Base-by-base conservation (phyloP, 2,888 invertebrate species). In the Steinernema carpocapsae region DNA sequence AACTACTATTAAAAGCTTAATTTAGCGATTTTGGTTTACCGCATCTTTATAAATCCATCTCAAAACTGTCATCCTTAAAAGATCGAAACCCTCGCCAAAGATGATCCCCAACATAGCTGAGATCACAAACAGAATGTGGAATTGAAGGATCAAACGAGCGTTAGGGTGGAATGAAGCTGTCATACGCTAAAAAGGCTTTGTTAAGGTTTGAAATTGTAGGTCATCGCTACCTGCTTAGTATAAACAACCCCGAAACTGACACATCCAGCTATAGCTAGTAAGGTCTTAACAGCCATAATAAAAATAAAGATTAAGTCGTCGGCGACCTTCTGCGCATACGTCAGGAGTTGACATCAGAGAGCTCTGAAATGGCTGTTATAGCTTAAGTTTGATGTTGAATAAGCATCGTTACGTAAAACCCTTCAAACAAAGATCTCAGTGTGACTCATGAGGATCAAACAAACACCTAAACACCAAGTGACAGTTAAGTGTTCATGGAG, bases 51-150 rank as follows among this genome's bases (percentile, higher is more conserved):
- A 17, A 12, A 64, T 64, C 64, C 64, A 64, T 32, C 64, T 10
- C 64, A 64, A n/a, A 10, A 32, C 64, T 17, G 64, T 64, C 10
- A 64, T 29, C 37, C 64, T 64, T 17, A 64, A 17, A 2, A 64
- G 32, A 17, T 64, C 64, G 32, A 64, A 64, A 4, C 64, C 64
- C 14, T 64, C 64, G 1, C 64, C 64, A 32, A 64, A 64, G 32
- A 64, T 64, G 7, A 64, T 64, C 2, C 64, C 64, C 2, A 64
- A 1, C 64, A 64, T 64, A 1, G 32, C 29, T 17, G 29, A 64
- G 64, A 26, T 10, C 3, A 64, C 64, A 17, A 32, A 64, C 6
- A 26, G 6, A 17, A 64, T 64, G 64, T 64, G 64, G 32, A 64
- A 64, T 32, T 6, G 24, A 1, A 64, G 64, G 22, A 64, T 64